Conservation (phyloP, 2,797 vertebrate species). For the Pristis pectinata region DNA sequence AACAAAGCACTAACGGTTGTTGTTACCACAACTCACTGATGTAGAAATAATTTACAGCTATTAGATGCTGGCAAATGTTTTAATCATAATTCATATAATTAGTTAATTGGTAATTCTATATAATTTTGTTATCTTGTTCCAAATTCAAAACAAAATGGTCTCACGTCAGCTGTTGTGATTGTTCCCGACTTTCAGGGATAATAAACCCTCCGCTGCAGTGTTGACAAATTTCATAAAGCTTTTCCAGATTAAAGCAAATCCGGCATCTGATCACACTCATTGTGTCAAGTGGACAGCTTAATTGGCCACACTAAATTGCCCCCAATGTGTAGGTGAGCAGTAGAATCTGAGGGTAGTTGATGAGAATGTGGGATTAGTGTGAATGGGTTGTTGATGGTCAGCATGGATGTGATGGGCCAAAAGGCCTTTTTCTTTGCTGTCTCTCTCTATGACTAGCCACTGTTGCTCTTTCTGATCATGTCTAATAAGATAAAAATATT, state of each 20-base stretch:
- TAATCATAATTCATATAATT: not conserved
- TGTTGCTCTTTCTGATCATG: not conserved
- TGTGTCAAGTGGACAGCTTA: not conserved
- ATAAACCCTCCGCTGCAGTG: not conserved
- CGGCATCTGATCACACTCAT: not conserved
- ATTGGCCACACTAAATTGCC: too few species aligned
- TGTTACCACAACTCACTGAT: conserved; percentile 56
- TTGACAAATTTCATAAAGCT: not conserved
- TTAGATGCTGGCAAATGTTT: conserved; percentile 40
- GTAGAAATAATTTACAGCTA: conserved; percentile 54
- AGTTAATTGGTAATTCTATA: not conserved
- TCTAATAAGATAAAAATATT: not conserved
- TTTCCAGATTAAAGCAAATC: not conserved
- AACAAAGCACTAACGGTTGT: conserved; percentile 53
- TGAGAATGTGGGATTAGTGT: too few species aligned
- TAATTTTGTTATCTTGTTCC: not conserved
- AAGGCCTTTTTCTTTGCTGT: too few species aligned
- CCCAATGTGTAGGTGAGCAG: too few species aligned
- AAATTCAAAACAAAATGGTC: not conserved
- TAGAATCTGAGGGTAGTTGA: too few species aligned
- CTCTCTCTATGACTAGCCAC: too few species aligned
- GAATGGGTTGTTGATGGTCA: too few species aligned
- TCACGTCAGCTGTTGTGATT: not conserved
- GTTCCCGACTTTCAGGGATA: not conserved
- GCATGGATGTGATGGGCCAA: too few species aligned